Conservation (phyloP, 2,113 vertebrate species). For the Microcebus murinus region DNA sequence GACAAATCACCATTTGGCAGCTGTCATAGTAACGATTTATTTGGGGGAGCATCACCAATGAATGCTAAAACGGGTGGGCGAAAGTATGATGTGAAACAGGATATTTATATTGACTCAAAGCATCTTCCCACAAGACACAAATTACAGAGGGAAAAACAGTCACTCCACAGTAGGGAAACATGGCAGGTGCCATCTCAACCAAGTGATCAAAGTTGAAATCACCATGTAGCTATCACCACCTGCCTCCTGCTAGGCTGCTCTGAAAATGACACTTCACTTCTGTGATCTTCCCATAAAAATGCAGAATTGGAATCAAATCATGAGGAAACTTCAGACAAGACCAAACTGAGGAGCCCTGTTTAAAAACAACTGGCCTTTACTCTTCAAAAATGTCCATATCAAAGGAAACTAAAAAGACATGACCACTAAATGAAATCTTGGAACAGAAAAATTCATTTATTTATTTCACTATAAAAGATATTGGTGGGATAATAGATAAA, state of each 20-base stretch:
- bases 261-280: not conserved
- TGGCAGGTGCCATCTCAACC: not conserved
- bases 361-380: not conserved
- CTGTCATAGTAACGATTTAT: slow-evolving; percentile 33
- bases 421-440: not conserved
- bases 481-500: not conserved
- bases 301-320: not conserved
- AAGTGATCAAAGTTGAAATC: not conserved
- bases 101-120: not conserved
- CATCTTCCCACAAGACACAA: not conserved
- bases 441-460: not conserved
- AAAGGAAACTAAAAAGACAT: not conserved
- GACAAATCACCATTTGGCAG: slow-evolving; percentile 13
- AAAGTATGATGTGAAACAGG: not conserved
- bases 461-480: not conserved
- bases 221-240: not conserved
- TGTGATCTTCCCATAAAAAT: not conserved
- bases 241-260: not conserved
- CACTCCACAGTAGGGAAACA: not conserved
- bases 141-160: not conserved
- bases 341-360: not conserved
- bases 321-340: not conserved
- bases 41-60: not conserved
- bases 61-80: not conserved
- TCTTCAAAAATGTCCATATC: not conserved